These are phyloP conservation scores for Tylochromis polylepis DNA, from an alignment of 2,113 vertebrate species.

Conservation along the genomic window DNA sequence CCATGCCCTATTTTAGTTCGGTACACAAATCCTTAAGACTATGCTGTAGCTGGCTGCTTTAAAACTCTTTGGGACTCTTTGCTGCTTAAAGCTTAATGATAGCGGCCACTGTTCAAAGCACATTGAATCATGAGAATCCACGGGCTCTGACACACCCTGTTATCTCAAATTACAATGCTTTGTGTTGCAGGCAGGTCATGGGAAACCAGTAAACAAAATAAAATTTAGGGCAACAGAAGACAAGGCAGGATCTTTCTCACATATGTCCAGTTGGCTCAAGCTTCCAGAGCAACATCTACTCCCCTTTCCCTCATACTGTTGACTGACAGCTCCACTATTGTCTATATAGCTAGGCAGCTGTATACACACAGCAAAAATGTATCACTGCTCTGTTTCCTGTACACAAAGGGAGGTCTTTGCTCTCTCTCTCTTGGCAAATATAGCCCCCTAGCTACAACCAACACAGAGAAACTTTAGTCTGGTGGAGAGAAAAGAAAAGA, in stretches of 20 bases:
- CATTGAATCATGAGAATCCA: conserved; percentile 1
- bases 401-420: conserved; percentile 49
- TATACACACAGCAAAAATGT: conserved; percentile 68
- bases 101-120: neutral
- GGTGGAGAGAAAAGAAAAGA: neutral
- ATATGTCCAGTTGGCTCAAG: neutral
- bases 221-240: neutral
- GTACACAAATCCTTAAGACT: neutral
- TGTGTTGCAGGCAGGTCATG: neutral
- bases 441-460: conserved; percentile 51
- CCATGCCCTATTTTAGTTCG: neutral
- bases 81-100: neutral
- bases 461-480: conserved; percentile 33
- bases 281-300: neutral
- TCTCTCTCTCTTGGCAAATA: conserved; percentile 46
- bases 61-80: neutral
- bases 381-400: conserved; percentile 63
- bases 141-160: conserved; percentile 31
- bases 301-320: conserved; percentile 5
- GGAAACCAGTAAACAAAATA: neutral
- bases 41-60: neutral
- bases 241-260: neutral
- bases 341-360: conserved; percentile 62
- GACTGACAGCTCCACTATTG: conserved; percentile 54
- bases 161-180: conserved; percentile 41